Base-by-base conservation (phyloP, 2,797 vertebrate genomes). In the Jordanella pulchra region DNA sequence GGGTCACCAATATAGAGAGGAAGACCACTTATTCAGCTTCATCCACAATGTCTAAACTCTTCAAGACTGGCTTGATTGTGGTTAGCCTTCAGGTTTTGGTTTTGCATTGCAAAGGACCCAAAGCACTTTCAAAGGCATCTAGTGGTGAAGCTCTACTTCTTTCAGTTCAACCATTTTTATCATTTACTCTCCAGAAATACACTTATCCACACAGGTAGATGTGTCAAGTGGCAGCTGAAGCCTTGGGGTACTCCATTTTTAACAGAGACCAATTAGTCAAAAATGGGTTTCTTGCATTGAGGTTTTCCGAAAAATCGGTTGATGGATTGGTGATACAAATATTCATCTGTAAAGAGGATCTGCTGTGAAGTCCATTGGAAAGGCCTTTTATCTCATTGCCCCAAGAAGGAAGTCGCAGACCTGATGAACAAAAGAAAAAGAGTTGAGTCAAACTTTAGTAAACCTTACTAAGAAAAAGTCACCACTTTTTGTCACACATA, bases 51-150 rank as follows among this genome's bases (percentile, higher is more conserved):
- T 47, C 60, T 47, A 28, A 56, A 69, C 47, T 70, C 32, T 50
- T 56, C 44, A 42, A 54, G 68, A 42, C 56, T 71, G 67, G 75
- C 54, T 80, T 60, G 58, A 73, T 80, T 67, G 35, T 79, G 71
- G 45, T 35, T 28, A 14, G 11, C 54, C 28, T 63, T 58, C 64
- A 87, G 77, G 73, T 48, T 75, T 28, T 39, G 35, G 5, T 39
- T 76, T 79, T 70, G 80, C 87, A 93, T 90, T 86, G 81, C 84
- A 84, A 70, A 77, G 54, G 25, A 21, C 55, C n/a, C 64, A 67
- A 23, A 66, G 71, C 63, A 14, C 51, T 58, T 65, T 30, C 51
- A 44, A 72, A 7, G 63, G 58, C 15, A n/a, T 71, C 44, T 30
- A 54, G 45, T 18, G 51, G 6, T 39, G 28, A 17, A 18, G 5